Evolutionary conservation across 2,797 vertebrate species (phyloP).

Genomic region (Chelon auratus): DNA sequence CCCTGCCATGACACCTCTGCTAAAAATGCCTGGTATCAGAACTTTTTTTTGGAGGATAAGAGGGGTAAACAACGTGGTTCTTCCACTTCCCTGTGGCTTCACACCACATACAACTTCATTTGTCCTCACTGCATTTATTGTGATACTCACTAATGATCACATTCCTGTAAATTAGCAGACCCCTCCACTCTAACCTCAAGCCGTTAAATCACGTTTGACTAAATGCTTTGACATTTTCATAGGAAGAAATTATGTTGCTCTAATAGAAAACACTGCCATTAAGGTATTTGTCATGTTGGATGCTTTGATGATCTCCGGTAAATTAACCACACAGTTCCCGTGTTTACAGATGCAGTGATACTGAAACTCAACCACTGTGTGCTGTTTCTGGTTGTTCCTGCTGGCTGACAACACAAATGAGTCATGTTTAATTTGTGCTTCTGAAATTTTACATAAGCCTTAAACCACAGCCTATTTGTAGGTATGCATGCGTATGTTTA

Average conservation of each 20-base stretch:
- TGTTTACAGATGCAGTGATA: slow-evolving; percentile 45
- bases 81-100: slow-evolving; percentile 30
- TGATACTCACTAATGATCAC: slow-evolving; percentile 24
- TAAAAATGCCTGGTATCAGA: slow-evolving; percentile 65
- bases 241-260: slow-evolving; percentile 28
- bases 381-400: slow-evolving; percentile 17
- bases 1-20: slow-evolving; percentile 71
- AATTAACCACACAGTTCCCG: slow-evolving; percentile 35
- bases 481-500: slow-evolving; percentile 46
- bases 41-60: slow-evolving; percentile 25
- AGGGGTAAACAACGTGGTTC: slow-evolving; percentile 50
- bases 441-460: slow-evolving; percentile 34
- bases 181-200: slow-evolving; percentile 32
- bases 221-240: slow-evolving; percentile 42
- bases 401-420: slow-evolving; percentile 38
- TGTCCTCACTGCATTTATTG: slow-evolving; percentile 30
- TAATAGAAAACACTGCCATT: slow-evolving; percentile 54
- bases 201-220: slow-evolving; percentile 42
- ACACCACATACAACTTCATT: slow-evolving; percentile 21
- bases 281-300: slow-evolving; percentile 30
- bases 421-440: slow-evolving; percentile 44
- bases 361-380: not conserved
- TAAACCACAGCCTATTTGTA: slow-evolving; percentile 41
- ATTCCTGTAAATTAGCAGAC: slow-evolving; percentile 25
- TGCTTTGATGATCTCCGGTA: slow-evolving; percentile 36